Base-by-base conservation (phyloP, 1,140 invertebrate genomes). In the Aphelinus certus region DNA sequence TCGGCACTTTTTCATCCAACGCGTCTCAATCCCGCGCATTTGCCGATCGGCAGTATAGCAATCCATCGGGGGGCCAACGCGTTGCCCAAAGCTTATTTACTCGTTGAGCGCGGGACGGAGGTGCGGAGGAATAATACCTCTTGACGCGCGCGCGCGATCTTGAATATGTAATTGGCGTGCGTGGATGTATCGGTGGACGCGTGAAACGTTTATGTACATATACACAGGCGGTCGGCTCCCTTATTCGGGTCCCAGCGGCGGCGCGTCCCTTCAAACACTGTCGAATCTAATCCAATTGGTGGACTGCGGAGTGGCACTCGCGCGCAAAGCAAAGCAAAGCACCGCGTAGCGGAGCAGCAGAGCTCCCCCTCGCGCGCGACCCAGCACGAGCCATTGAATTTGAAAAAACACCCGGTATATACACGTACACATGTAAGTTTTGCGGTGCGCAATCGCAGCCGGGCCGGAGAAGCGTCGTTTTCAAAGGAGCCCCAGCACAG, bases 301-400 rank as follows among this genome's bases (percentile, higher is more conserved):
- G 42, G 60, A 26, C 49, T 9, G 10, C 46, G 62, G 42, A 26
- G 62, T 48, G 47, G 45, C 61, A 64, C 48, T 65, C 51, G 66
- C 73, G 26, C 26, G 26, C 67, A 71, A 77, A 78, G 71, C 73
- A 76, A 75, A 75, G 49, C 66, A 9, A 55, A 43, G 57, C 43
- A 9, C 43, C 26, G 45, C 74, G 76, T 83, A 82, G 82, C 82
- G 81, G 79, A 79, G 83, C 82, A 82, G 80, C 74, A 78, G 69
- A 84, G 83, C 77, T 83, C 78, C 83, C 83, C 83, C 84, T 85
- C 82, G 83, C 53, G 1, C 42, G 26, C 73, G 81, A 82, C 85
- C 85, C 85, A 86, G 83, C 83, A 86, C 85, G 84, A 86, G 43
- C 63, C 46, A 3, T 65, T 49, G 3, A 43, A 65, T 65, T 65